phyloP scores from a whole-genome alignment of 2,888 invertebrate genomes.

The Baccha elongata region DNA sequence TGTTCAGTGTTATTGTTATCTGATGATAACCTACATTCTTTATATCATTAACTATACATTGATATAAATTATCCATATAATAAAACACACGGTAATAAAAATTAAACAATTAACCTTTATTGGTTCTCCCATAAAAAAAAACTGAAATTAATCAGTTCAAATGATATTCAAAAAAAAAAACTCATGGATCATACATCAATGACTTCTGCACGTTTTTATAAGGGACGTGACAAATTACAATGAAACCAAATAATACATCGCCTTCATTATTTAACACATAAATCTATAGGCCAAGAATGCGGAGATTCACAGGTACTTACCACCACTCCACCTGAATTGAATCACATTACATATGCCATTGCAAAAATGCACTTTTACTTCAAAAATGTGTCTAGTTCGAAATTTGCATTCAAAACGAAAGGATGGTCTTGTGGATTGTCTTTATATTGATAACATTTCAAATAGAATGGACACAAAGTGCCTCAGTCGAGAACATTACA shows the following conservation, averaged over 20 bases:
- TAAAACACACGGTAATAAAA: too few species aligned
- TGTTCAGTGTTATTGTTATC: too few species aligned
- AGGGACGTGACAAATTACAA: conserved; percentile 66
- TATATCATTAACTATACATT: too few species aligned
- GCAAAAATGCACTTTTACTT: neutral
- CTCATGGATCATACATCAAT: conserved; percentile 53
- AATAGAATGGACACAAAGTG: conserved; percentile 12
- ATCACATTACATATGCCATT: conserved; percentile 20
- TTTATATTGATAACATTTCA: conserved; percentile 27
- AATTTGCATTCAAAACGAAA: conserved; percentile 31
- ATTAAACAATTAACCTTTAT: too few species aligned
- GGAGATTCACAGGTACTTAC: conserved; percentile 15
- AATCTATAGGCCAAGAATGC: conserved; percentile 48
- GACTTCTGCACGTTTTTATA: conserved; percentile 46
- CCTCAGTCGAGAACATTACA: neutral
- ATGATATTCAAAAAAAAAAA: conserved; percentile 24
- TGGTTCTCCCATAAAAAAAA: conserved; percentile 21
- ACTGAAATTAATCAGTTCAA: neutral
- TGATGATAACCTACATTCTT: too few species aligned
- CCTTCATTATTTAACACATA: conserved; percentile 40
- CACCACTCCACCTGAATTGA: conserved; percentile 36
- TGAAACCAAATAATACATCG: conserved; percentile 36
- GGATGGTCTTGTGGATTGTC: conserved; percentile 45
- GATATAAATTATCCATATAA: too few species aligned
- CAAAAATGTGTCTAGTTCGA: conserved; percentile 33